Base-by-base conservation (phyloP, 1,140 invertebrate genomes). In the Aradophagus sp. region DNA sequence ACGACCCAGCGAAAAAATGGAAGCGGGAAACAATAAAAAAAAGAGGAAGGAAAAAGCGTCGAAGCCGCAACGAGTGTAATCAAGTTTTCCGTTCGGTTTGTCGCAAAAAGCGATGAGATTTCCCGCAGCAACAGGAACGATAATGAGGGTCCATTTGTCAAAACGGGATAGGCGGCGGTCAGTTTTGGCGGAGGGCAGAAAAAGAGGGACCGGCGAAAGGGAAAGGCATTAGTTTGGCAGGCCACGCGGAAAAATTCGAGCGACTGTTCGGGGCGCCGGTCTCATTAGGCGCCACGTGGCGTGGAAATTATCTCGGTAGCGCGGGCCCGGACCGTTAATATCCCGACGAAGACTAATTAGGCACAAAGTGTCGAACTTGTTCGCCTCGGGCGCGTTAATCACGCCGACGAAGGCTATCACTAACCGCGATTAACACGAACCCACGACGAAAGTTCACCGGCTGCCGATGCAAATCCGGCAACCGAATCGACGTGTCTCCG, bases 281-380 rank as follows among this genome's bases (percentile, higher is more conserved):
- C 77, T 78, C 79, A 76, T 79, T 79, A 78, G 76, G 72, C 78
- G 77, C 77, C 80, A 80, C 80, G 80, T 80, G 80, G 78, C 80
- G 65, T 45, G 48, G 68, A 78, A 81, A 81, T 81, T 81, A 81
- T 79, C 78, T 74, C 69, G 62, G 55, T 69, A 55, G 61, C 53
- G 74, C 61, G 61, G 52, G 70, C 70, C 8, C 67, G 45, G 61
- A 66, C 73, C 66, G 71, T 73, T 71, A 73, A 78, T 78, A 78
- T 73, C 74, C 47, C 38, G 32, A 23, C 70, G 73, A 75, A 69
- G 73, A 74, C 79, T 81, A 79, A 81, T 81, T 79, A 78, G 73
- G 75, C 75, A 77, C 72, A 73, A 77, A 77, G 76, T 76, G 76
- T 80, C 79, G 76, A 80, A 79, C 75, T 77, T 74, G 38, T 47